Percentiles rank a stretch among this genome's conserved stretches.
Evolutionary conservation across 2,113 vertebrate genomes (phyloP).

Genomic region (Lagopus leucura): DNA sequence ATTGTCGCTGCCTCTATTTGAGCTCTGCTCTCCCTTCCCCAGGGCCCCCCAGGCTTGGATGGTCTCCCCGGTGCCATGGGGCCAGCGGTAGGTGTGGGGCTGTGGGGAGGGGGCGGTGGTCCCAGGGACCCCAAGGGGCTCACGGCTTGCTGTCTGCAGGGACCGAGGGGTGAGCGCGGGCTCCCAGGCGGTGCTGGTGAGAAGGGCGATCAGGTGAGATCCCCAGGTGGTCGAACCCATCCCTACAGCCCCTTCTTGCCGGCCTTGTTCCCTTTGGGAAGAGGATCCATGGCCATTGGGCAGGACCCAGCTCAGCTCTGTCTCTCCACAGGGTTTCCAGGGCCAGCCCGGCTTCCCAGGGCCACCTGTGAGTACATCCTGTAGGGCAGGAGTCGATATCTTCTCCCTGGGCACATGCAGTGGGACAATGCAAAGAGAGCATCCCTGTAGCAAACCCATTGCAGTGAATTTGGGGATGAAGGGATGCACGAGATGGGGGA

Average conservation of each 20-base stretch:
- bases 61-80: slow-evolving; percentile 88
- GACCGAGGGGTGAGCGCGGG: slow-evolving; percentile 90
- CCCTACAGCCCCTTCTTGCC: not conserved
- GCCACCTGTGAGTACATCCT: slow-evolving; percentile 81
- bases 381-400: not conserved
- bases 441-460: accelerated
- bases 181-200: slow-evolving; percentile 80
- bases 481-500: accelerated
- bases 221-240: too few relatives aligned
- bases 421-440: not conserved
- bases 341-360: slow-evolving; percentile 93
- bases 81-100: slow-evolving; percentile 79
- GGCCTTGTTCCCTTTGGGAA: not conserved
- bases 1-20: not conserved
- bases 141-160: slow-evolving; percentile 68
- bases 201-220: slow-evolving; percentile 90
- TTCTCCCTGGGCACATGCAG: accelerated
- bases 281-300: accelerated
- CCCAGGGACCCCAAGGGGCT: accelerated
- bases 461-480: accelerated
- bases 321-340: slow-evolving; percentile 87
- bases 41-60: slow-evolving; percentile 89
- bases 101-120: accelerated
- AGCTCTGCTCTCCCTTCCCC: not conserved
- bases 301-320: not conserved